These are phyloP conservation scores for Dugesia japonica DNA, from an alignment of 2,888 invertebrate genomes.

Conservation along the genomic window DNA sequence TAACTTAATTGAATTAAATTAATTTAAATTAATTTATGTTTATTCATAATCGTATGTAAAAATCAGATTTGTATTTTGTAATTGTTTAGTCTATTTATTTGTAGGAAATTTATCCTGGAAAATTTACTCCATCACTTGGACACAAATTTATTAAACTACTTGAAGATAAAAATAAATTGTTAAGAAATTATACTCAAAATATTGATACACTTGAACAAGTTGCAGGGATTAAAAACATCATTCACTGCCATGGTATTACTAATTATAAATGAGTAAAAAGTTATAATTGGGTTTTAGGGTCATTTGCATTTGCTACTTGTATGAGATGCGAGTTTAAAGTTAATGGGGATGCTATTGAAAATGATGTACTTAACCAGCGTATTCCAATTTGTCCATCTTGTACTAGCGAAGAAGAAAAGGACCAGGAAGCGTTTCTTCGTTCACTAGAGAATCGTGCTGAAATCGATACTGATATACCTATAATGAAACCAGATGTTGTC, in stretches of 20 bases:
- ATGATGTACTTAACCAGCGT: conserved; percentile 53
- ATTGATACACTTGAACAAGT: conserved; percentile 74
- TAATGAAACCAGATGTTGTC: conserved; percentile 81
- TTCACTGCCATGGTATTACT: conserved; percentile 65
- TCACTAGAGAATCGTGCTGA: not conserved
- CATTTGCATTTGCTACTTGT: conserved; percentile 73
- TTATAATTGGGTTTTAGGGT: conserved; percentile 51
- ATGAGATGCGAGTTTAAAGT: conserved; percentile 62
- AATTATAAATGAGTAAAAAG: not conserved
- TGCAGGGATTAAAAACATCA: conserved; percentile 65
- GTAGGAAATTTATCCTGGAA: conserved; percentile 74
- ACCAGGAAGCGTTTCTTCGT: not conserved
- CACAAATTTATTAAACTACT: conserved; percentile 68
- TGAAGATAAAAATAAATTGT: conserved; percentile 61
- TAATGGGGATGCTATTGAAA: conserved; percentile 60
- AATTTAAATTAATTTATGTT: no score
- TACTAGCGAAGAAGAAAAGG: conserved; percentile 28
- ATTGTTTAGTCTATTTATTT: no score
- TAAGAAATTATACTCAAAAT: conserved; percentile 77
- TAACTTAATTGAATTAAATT: no score
- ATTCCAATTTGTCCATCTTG: conserved; percentile 46
- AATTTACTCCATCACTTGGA: conserved; percentile 68
- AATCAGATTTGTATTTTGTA: no score
- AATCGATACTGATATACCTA: conserved; percentile 39
- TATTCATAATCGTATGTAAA: no score